Base-by-base conservation (phyloP, 2,797 vertebrate species). In the Chlorospingus semifuscus region DNA sequence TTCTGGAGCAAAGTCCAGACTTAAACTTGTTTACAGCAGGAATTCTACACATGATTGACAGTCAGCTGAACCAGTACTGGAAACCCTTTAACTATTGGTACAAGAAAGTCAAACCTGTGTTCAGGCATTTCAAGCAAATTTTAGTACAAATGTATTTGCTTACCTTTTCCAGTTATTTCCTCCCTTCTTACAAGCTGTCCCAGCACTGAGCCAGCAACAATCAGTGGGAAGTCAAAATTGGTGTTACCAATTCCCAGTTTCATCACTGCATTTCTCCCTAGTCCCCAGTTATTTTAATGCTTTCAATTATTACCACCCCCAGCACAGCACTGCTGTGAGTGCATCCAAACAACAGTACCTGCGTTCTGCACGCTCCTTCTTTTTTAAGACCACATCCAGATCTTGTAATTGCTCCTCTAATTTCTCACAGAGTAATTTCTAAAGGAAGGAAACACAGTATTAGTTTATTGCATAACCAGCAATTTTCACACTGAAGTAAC, bases 351-450 rank as follows among this genome's bases (percentile, higher is more conserved):
- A 71, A n/a, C 1, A 37, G 76, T 98, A 98, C 99, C 99, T 99
- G 96, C 99, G 98, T 92, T 99, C 99, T 15, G 99, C 99, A 83
- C 99, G 96, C 85, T 99, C 99, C 88, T 97, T 99, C 95, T 99
- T 99, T 98, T 99, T 99, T 93, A 99, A 98, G 83, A 98, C 98
- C 37, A 99, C 98, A 94, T 99, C 99, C 97, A 99, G 98, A 86
- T 99, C 99, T 97, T 98, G 99, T 57, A 99, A 97, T 76, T 99
- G 99, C 92, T 99, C 99, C 93, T 99, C 99, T 94, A 99, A 97
- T 90, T 99, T 99, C 96, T 99, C 99, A 96, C 99, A 99, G 60
- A 99, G 97, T 87, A 99, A 98, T 98, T 99, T 99, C 99, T 99
- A 85, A 89, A 92, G 87, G 64, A 95, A 91, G 11, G 92, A 97